Evolutionary conservation across 2,888 invertebrate species (phyloP), one percentile per base, ranked within the genome.

Genomic region (Synanthedon tipuliformis): DNA sequence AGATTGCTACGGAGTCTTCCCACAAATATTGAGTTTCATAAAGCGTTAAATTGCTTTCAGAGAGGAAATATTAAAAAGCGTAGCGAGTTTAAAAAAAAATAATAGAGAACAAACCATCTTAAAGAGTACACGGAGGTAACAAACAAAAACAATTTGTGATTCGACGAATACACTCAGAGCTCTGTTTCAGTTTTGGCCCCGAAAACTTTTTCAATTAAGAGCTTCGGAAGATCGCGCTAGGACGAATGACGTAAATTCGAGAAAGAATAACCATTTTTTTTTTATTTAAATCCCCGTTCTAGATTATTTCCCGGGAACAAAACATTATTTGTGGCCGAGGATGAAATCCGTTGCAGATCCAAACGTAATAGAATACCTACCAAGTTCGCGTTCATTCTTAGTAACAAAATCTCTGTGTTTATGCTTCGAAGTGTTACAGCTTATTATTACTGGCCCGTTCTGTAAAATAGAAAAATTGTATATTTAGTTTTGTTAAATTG

Each of bases 131-230:
- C 60, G 62, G 66, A 54, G 60, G 63, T 57, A 59, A 59, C 62
- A 67, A 75, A 77, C 69, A 75, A 78, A 79, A 80, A 74, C 73
- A 73, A 75, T 75, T 73, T 71, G 70, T 66, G 66, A 75, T 73
- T 72, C 71, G 64, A 55, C 57, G 68, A 71, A 74, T 67, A 66
- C 64, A 68, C 65, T 66, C 62, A 56, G 61, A 73, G 67, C 62
- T 61, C 57, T 61, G 61, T 65, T 60, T 62, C 61, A 56, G 62
- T 66, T 66, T 61, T 62, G 63, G 59, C 60, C 59, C 59, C 66
- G 56, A 64, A 71, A 82, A 81, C 70, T 82, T 83, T 80, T 78
- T 74, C 78, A 81, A 82, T 82, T 81, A 81, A 64, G 65, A 65
- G 55, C 55, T 49, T 16, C 57, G 61, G 64, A 60, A 64, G 63